These are phyloP conservation scores for Gadopsis bispinosus DNA, from an alignment of 2,797 vertebrate genomes.

Conservation along the genomic window DNA sequence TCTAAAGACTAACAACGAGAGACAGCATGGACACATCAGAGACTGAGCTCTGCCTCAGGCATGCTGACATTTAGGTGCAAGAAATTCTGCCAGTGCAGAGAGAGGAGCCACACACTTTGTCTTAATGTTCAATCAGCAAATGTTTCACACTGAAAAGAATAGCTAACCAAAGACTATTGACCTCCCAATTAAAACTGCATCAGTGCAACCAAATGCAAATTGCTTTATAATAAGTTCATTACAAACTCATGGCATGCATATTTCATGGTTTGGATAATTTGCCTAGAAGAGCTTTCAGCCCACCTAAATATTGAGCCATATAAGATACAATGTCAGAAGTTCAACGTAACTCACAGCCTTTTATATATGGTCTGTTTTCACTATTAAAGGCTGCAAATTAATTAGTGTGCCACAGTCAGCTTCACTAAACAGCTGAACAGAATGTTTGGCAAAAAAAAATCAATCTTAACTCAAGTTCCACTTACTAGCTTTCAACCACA, in stretches of 20 bases:
- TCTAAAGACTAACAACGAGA: constrained; percentile 62
- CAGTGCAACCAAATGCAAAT: not conserved
- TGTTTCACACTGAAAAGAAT: constrained; percentile 7
- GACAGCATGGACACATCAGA: constrained; percentile 25
- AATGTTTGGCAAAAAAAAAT: no score
- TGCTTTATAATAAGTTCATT: not conserved
- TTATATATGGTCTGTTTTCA: not conserved
- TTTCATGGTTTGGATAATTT: not conserved
- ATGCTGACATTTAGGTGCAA: constrained; percentile 61
- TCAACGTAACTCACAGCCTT: not conserved
- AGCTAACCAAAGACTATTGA: not conserved
- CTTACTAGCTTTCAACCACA: no score
- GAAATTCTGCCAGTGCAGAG: constrained; percentile 14
- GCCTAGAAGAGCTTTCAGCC: not conserved
- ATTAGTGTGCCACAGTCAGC: not conserved
- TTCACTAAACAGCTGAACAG: no score
- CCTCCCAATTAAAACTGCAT: not conserved
- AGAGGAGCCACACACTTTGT: constrained; percentile 13
- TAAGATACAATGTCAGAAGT: not conserved
- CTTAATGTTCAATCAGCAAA: not conserved
- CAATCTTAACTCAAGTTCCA: no score
- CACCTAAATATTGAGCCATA: not conserved
- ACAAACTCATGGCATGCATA: not conserved
- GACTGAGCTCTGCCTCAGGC: constrained; percentile 27
- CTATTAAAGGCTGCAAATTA: no score